phyloP scores from a whole-genome alignment of 2,797 vertebrate genomes.

The Takifugu ocellatus region DNA sequence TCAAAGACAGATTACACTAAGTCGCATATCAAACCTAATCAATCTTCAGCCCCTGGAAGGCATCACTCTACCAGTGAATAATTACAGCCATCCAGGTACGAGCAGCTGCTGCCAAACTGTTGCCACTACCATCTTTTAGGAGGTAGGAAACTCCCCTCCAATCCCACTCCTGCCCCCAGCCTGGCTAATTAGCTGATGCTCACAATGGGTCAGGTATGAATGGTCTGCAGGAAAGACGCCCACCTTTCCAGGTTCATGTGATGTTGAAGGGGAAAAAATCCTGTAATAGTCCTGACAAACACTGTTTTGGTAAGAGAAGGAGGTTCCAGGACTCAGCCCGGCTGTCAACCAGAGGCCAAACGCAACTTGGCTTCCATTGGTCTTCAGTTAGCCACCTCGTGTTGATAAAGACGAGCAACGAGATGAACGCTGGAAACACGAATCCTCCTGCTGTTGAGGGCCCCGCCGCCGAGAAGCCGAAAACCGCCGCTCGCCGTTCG shows the following conservation, averaged over 20 bases:
- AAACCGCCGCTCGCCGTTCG: slow-evolving; percentile 21
- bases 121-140: slow-evolving; percentile 69
- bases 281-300: no score
- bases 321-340: slow-evolving; percentile 61
- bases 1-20: slow-evolving; percentile 79
- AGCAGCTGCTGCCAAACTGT: slow-evolving; percentile 69
- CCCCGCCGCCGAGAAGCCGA: slow-evolving; percentile 39
- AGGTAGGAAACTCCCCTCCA: slow-evolving; percentile 36
- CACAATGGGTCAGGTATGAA: no score
- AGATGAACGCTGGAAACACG: slow-evolving; percentile 54
- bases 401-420: slow-evolving; percentile 26
- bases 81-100: slow-evolving; percentile 73
- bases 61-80: slow-evolving; percentile 78
- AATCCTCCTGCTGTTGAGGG: slow-evolving; percentile 37
- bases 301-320: slow-evolving; percentile 34
- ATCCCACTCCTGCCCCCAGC: neutral
- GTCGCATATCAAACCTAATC: slow-evolving; percentile 78
- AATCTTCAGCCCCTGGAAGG: slow-evolving; percentile 78
- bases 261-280: no score
- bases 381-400: slow-evolving; percentile 19
- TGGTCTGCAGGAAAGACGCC: no score
- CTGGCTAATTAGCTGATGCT: no score
- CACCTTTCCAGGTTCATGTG: no score
- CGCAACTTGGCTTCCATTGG: slow-evolving; percentile 53
- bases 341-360: slow-evolving; percentile 58